Conservation (phyloP, 2,888 invertebrate genomes). For the Hypercompe scribonia region DNA sequence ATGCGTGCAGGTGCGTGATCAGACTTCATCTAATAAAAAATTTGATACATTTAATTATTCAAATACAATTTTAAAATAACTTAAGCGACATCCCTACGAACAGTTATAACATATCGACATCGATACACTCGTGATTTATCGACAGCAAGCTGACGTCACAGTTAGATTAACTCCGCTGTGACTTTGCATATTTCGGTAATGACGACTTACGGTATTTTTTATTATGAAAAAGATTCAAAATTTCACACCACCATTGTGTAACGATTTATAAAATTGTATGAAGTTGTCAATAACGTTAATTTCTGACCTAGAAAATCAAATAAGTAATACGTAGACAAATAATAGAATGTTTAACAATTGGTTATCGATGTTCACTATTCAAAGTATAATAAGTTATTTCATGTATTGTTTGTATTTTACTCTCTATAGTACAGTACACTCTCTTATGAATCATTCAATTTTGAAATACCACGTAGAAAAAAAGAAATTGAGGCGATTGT, state of each 20-base stretch:
- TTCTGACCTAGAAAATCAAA: slow-evolving; percentile 21
- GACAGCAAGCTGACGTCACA: slow-evolving; percentile 46
- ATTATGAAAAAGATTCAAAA: slow-evolving; percentile 32
- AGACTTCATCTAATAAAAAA: background rate
- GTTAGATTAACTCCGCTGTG: slow-evolving; percentile 43
- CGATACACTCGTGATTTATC: slow-evolving; percentile 52
- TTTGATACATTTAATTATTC: background rate
- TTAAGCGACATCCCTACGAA: slow-evolving; percentile 43
- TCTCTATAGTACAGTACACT: background rate
- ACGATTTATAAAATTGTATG: slow-evolving; percentile 26
- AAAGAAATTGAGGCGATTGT: too few relatives aligned
- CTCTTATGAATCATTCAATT: background rate
- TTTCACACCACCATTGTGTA: slow-evolving; percentile 42
- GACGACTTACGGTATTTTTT: slow-evolving; percentile 45
- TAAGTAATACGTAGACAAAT: slow-evolving; percentile 20
- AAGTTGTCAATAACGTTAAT: slow-evolving; percentile 22
- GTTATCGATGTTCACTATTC: slow-evolving; percentile 1
- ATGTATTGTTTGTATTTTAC: background rate
- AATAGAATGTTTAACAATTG: slow-evolving; percentile 8
- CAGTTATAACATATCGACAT: slow-evolving; percentile 51
- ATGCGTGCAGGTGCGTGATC: background rate
- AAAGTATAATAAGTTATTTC: slow-evolving; percentile 4
- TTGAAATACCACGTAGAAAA: too few relatives aligned
- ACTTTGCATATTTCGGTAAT: slow-evolving; percentile 46
- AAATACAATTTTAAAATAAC: background rate